Evolutionary conservation across 2,888 invertebrate genomes (phyloP).

Genomic region (Sepiola atlantica): DNA sequence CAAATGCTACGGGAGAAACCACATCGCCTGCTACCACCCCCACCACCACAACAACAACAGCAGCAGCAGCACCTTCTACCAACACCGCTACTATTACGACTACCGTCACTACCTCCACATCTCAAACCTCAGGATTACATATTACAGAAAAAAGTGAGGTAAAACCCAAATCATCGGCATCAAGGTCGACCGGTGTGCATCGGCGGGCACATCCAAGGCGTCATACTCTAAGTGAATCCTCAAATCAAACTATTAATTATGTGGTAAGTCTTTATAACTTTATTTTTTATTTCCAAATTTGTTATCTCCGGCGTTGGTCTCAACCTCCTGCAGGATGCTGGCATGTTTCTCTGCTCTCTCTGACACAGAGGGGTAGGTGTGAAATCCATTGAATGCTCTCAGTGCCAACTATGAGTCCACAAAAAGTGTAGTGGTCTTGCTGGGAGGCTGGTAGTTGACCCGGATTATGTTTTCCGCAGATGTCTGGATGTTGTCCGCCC

Average conservation of each 20-base stretch:
- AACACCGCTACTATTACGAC: not conserved
- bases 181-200: not conserved
- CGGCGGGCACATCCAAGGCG: slow-evolving; percentile 21
- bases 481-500: too few relatives aligned
- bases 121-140: slow-evolving; percentile 21
- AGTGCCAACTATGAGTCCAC: too few relatives aligned
- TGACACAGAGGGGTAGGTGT: too few relatives aligned
- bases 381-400: too few relatives aligned
- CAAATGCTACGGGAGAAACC: not conserved
- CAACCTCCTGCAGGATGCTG: too few relatives aligned
- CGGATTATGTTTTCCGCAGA: too few relatives aligned
- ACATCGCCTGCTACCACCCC: not conserved
- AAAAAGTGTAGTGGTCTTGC: too few relatives aligned
- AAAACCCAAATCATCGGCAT: slow-evolving; percentile 12
- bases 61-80: not conserved
- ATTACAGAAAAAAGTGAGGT: slow-evolving; percentile 2
- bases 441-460: too few relatives aligned
- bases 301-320: too few relatives aligned
- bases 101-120: not conserved
- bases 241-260: not conserved
- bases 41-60: not conserved
- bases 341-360: too few relatives aligned
- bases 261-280: not conserved
- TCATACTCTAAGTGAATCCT: slow-evolving; percentile 12
- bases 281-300: not conserved